Conservation (phyloP, 2,113 vertebrate genomes). For the Microcebus jonahi region DNA sequence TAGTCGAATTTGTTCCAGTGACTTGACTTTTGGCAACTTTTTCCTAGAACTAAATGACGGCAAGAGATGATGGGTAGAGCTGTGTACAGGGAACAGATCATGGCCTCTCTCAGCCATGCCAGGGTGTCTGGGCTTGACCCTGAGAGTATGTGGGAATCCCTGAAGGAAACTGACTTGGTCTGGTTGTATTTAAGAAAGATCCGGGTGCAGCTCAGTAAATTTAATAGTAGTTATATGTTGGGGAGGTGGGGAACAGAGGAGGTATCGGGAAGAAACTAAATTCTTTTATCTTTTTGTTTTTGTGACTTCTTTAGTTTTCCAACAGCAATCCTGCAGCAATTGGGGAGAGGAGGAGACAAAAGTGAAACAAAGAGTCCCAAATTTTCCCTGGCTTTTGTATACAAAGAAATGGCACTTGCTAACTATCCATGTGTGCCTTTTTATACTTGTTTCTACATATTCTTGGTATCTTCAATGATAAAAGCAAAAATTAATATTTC, state of each 20-base stretch:
- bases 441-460: not conserved
- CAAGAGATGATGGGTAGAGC: not conserved
- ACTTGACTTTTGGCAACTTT: not conserved
- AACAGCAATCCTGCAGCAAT: not conserved
- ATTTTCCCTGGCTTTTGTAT: not conserved
- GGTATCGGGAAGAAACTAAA: not conserved
- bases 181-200: slow-evolving; percentile 4
- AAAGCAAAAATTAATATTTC: not conserved
- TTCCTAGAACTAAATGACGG: not conserved
- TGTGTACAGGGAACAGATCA: not conserved
- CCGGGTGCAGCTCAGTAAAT: not conserved
- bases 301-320: not conserved
- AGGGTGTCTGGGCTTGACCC: not conserved
- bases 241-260: not conserved
- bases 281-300: not conserved
- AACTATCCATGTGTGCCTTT: not conserved
- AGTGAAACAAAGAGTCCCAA: not conserved
- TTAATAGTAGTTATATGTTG: not conserved
- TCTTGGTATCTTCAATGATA: not conserved
- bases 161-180: not conserved
- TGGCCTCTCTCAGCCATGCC: too few species aligned
- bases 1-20: not conserved
- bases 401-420: not conserved
- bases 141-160: not conserved
- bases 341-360: not conserved